Conservation (phyloP, 2,113 vertebrate species). For the Pelecanoides urinatrix region DNA sequence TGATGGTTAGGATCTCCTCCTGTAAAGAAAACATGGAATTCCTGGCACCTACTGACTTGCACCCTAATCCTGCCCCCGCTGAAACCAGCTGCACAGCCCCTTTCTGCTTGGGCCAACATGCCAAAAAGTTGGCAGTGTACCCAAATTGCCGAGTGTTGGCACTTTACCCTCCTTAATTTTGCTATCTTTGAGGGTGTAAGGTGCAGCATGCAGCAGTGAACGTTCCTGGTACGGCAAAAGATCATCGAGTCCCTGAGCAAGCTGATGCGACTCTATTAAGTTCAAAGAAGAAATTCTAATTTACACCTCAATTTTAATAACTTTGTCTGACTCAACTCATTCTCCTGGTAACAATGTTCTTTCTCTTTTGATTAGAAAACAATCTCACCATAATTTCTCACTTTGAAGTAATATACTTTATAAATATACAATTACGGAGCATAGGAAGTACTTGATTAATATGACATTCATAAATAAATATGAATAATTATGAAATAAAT, state of each 20-base stretch:
- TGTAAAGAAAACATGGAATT: neutral
- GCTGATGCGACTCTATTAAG: neutral
- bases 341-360: constrained; percentile 40
- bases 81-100: neutral
- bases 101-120: neutral
- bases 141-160: accelerated
- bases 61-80: neutral
- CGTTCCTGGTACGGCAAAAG: neutral
- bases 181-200: neutral
- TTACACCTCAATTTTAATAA: neutral
- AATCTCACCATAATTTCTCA: neutral
- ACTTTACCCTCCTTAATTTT: neutral
- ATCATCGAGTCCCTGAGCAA: neutral
- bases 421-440: neutral
- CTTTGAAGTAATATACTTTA: neutral
- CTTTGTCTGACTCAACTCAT: neutral
- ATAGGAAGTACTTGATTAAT: neutral
- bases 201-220: neutral
- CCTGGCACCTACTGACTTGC: neutral
- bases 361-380: neutral
- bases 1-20: neutral
- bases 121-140: neutral
- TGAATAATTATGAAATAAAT: neutral
- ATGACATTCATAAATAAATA: neutral
- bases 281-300: neutral